A percentile compares a stretch with the other conserved stretches of the same genome.
These are phyloP conservation scores for Cataglyphis hispanica DNA, from an alignment of 1,140 invertebrate genomes.

Conservation along the genomic window DNA sequence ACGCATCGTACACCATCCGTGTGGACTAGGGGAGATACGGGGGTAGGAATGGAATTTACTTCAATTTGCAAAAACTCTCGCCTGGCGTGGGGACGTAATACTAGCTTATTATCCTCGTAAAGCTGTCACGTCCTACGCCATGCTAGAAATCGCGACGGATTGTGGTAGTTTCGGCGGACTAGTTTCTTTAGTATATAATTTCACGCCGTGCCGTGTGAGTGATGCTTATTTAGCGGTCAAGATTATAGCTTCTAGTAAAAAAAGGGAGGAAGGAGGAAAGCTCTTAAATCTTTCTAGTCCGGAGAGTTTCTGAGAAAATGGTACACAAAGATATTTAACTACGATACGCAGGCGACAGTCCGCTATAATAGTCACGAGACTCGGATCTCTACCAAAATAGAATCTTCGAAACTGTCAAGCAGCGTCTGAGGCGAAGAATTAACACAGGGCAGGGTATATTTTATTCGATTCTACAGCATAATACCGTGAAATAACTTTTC, in stretches of 20 bases:
- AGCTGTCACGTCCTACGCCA: slow-evolving; percentile 67
- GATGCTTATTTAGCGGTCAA: slow-evolving; percentile 14
- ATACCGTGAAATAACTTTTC: slow-evolving; percentile 12
- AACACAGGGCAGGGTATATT: not conserved
- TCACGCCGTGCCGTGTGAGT: not conserved
- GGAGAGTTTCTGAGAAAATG: slow-evolving; percentile 1
- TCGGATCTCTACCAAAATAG: not conserved
- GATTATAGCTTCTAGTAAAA: not conserved
- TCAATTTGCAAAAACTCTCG: slow-evolving; percentile 77
- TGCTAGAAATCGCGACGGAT: slow-evolving; percentile 54
- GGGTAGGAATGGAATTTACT: slow-evolving; percentile 69
- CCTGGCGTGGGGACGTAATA: slow-evolving; percentile 65
- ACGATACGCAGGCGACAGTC: not conserved
- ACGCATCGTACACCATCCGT: slow-evolving; percentile 67
- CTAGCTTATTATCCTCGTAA: slow-evolving; percentile 80
- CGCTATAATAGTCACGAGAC: not conserved
- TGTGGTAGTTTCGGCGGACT: slow-evolving; percentile 13
- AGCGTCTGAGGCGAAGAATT: not conserved
- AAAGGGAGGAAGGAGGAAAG: not conserved
- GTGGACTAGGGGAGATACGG: slow-evolving; percentile 38
- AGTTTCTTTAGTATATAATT: slow-evolving; percentile 49
- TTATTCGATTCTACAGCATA: not conserved
- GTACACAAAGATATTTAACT: not conserved
- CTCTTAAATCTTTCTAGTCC: not conserved
- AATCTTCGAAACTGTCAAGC: not conserved